Conservation (phyloP, 2,113 vertebrate species). For the Beaufortia kweichowensis region DNA sequence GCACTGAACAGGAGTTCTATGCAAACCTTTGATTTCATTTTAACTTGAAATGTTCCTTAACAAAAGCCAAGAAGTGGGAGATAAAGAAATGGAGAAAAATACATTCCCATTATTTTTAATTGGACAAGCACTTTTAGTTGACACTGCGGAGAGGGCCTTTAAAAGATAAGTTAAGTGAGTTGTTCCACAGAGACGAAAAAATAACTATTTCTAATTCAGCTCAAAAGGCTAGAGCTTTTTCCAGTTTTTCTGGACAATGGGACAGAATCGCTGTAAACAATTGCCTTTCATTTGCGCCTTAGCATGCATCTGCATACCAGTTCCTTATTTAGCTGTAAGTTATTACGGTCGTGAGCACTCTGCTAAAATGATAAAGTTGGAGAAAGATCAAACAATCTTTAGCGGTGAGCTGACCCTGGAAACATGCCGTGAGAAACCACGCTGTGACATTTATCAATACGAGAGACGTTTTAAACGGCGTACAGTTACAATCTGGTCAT, state of each 20-base stretch:
- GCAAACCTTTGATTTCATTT: constrained; percentile 77
- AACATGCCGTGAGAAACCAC: constrained; percentile 60
- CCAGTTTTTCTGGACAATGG: constrained; percentile 57
- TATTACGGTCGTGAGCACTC: constrained; percentile 48
- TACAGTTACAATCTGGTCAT: constrained; percentile 68
- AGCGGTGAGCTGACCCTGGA: constrained; percentile 49
- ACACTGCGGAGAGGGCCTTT: constrained; percentile 64
- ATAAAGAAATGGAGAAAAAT: constrained; percentile 67
- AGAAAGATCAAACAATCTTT: constrained; percentile 57
- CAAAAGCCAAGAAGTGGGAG: constrained; percentile 69
- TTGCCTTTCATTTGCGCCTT: constrained; percentile 54
- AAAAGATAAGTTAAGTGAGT: constrained; percentile 66
- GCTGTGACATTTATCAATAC: constrained; percentile 69
- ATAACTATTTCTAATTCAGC: constrained; percentile 59
- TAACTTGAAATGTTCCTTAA: constrained; percentile 70
- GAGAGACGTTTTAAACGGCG: constrained; percentile 66
- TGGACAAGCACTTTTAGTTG: constrained; percentile 75
- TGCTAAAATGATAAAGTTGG: constrained; percentile 44
- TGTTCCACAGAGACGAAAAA: constrained; percentile 70
- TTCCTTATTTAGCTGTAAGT: constrained; percentile 49
- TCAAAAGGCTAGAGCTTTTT: constrained; percentile 63
- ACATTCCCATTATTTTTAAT: constrained; percentile 74
- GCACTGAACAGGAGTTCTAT: constrained; percentile 71
- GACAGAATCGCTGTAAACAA: constrained; percentile 62
- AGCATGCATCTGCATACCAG: constrained; percentile 48